Percentiles rank a stretch among this genome's conserved stretches.
These are phyloP conservation scores for Colius striatus DNA, from an alignment of 2,113 vertebrate species.

Conservation along the genomic window DNA sequence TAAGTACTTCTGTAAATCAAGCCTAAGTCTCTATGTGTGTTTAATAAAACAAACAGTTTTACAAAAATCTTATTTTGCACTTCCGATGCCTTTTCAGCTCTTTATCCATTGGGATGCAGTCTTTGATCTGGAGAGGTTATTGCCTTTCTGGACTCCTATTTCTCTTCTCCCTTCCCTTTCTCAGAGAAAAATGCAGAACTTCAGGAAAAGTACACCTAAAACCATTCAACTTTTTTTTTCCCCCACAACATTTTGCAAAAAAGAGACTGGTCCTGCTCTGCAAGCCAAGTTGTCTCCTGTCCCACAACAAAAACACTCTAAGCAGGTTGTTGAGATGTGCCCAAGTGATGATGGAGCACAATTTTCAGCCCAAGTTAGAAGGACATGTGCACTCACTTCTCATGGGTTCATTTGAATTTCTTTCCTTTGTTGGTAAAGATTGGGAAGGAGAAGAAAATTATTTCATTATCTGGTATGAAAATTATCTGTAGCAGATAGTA, in stretches of 20 bases:
- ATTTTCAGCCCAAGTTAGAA: background rate
- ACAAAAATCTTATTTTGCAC: background rate
- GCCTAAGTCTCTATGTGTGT: background rate
- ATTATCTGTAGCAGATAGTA: background rate
- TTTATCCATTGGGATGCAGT: background rate
- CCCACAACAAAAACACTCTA: background rate
- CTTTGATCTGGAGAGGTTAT: background rate
- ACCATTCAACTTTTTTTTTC: background rate
- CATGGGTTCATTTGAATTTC: background rate
- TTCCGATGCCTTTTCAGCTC: background rate
- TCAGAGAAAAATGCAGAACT: background rate
- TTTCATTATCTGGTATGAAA: background rate
- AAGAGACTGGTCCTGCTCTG: background rate
- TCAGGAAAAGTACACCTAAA: background rate
- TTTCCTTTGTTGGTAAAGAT: background rate
- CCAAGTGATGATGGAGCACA: accelerated
- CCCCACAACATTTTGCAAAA: background rate
- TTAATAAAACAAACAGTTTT: background rate
- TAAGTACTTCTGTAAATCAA: background rate
- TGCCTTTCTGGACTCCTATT: background rate
- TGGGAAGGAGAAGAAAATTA: background rate
- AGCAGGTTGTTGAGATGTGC: background rate
- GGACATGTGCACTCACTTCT: background rate
- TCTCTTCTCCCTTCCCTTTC: background rate
- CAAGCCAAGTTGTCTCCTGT: background rate